Base-by-base conservation (phyloP, 2,888 invertebrate genomes). In the Cryptocheilus praepositus region DNA sequence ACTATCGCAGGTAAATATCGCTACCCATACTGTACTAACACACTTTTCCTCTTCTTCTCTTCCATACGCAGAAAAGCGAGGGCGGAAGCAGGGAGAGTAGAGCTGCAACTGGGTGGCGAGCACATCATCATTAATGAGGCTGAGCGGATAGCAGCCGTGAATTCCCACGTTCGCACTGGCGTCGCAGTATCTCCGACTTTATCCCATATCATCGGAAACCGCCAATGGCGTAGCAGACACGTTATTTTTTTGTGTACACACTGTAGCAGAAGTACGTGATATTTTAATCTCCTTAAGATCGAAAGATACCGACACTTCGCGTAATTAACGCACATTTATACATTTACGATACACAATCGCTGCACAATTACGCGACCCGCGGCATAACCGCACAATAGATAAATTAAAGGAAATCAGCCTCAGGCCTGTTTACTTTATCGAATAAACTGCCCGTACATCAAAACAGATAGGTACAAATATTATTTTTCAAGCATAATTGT, bases 51-150 rank as follows among this genome's bases (percentile, higher is more conserved):
- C 55, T 43, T 19, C 21, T n/a, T 66, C 63, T 52, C 56, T 70
- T 54, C 59, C 19, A 49, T 28, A 56, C 51, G 49, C 46, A 52
- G 44, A 2, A 55, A 60, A 28, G 3, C 49, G 15, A 49, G 16
- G 49, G 64, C 60, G 62, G 51, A 73, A 70, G 64, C 65, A 65
- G 66, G 59, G 71, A 64, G 68, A 57, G 54, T 49, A 55, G 65
- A 65, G 78, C 77, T 75, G 79, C 76, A 92, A 92, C 93, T 92
- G 92, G 92, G 92, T 92, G 92, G 92, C 92, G 92, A 92, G 91
- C 93, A 93, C 93, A 93, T 93, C 93, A 93, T 93, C 93, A 93
- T 93, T 93, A 93, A 92, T 93, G 93, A 92, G 93, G 91, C 91
- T 91, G 91, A 84, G 85, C 84, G 86, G 84, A 84, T 85, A 81